Percentiles rank a stretch among this genome's conserved stretches.
These are phyloP conservation scores for Drosophila oshimai DNA, from an alignment of 1,140 invertebrate species.

Conservation along the genomic window DNA sequence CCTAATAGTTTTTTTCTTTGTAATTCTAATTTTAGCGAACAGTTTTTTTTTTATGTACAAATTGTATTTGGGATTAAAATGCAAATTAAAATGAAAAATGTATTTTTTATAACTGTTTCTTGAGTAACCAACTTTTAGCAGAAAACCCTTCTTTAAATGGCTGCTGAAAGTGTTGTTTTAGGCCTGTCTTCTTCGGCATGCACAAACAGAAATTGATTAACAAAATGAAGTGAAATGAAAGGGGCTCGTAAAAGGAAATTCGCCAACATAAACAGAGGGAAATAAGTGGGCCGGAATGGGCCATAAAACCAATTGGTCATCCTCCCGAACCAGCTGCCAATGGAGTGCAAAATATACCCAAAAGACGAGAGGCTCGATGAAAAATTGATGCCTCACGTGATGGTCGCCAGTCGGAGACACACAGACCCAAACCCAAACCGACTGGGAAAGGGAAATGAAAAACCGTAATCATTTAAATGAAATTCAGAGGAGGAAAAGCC, in stretches of 20 bases:
- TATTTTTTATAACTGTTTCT: no score
- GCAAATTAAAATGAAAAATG: no score
- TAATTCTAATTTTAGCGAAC: no score
- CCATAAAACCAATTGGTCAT: conserved; percentile 70
- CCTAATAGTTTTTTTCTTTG: no score
- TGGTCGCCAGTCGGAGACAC: conserved; percentile 20
- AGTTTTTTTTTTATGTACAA: no score
- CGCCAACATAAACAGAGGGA: conserved; percentile 33
- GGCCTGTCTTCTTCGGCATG: neutral
- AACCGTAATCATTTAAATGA: conserved; percentile 71
- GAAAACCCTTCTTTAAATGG: neutral
- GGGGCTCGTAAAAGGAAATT: conserved; percentile 61
- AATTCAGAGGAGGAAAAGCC: conserved; percentile 40
- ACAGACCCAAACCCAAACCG: neutral
- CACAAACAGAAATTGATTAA: conserved; percentile 63
- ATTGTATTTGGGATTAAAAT: no score
- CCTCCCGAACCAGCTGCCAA: conserved; percentile 43
- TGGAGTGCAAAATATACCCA: conserved; percentile 69
- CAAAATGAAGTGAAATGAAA: conserved; percentile 70
- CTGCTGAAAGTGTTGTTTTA: no score
- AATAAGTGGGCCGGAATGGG: conserved; percentile 17
- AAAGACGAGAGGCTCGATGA: conserved; percentile 50
- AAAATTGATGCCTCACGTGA: conserved; percentile 64
- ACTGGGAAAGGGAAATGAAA: conserved; percentile 33
- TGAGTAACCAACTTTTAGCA: neutral